phyloP scores from a whole-genome alignment of 2,888 invertebrate genomes.

The Cheiracanthium punctorium region DNA sequence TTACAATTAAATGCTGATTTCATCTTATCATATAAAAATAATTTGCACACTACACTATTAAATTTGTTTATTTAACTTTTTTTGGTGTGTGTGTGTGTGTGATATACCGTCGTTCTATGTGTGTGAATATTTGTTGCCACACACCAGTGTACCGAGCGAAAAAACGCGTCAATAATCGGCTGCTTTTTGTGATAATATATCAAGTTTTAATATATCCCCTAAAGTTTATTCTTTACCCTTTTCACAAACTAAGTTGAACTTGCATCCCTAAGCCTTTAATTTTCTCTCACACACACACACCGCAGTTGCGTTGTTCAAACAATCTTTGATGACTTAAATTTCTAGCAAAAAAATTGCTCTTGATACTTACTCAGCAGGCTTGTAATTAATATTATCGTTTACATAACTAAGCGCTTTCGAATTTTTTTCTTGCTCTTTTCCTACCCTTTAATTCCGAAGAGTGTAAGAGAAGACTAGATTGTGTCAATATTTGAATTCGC shows the following conservation, averaged over 20 bases:
- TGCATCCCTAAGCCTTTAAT: background rate
- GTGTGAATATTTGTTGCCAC: too few species aligned
- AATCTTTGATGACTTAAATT: constrained; percentile 33
- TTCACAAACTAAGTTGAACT: background rate
- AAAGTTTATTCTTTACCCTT: background rate
- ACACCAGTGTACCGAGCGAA: too few species aligned
- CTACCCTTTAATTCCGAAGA: constrained; percentile 46
- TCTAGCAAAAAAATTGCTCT: background rate
- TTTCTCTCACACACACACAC: background rate
- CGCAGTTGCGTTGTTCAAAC: constrained; percentile 38
- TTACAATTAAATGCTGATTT: too few species aligned
- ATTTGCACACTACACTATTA: background rate
- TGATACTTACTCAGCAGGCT: constrained; percentile 12
- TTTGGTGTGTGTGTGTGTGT: background rate
- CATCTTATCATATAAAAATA: too few species aligned
- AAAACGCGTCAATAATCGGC: too few species aligned
- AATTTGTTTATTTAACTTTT: background rate
- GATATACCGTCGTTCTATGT: too few species aligned
- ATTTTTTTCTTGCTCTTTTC: constrained; percentile 25
- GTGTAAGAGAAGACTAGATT: constrained; percentile 31
- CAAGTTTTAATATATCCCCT: background rate
- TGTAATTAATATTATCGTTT: constrained; percentile 68
- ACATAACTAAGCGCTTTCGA: constrained; percentile 40
- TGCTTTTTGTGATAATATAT: too few species aligned
- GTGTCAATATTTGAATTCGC: constrained; percentile 66